Percentiles rank a stretch among this genome's conserved stretches.
These are phyloP conservation scores for Luperina testacea DNA, from an alignment of 2,888 invertebrate genomes.

Conservation along the genomic window DNA sequence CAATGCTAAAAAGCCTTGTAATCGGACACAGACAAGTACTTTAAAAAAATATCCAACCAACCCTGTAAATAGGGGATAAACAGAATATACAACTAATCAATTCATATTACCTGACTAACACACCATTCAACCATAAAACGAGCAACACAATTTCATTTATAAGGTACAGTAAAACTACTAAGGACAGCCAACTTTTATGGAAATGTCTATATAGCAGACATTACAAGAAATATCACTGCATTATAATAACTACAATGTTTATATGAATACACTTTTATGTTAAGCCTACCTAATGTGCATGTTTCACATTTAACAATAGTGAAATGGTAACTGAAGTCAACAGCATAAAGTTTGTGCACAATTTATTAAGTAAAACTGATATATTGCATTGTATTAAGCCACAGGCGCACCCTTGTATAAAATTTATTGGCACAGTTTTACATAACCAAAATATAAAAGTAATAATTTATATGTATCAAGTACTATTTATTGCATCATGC, in stretches of 20 bases:
- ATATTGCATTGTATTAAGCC: conserved; percentile 42
- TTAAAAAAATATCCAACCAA: conserved; percentile 54
- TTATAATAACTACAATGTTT: conserved; percentile 71
- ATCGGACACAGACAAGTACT: conserved; percentile 46
- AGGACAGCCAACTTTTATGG: conserved; percentile 63
- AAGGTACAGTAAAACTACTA: conserved; percentile 61
- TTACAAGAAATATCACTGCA: conserved; percentile 85
- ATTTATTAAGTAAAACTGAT: conserved; percentile 53
- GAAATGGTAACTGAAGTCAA: conserved; percentile 84
- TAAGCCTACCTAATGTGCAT: conserved; percentile 72
- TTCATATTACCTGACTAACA: conserved; percentile 59
- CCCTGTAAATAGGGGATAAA: conserved; percentile 59
- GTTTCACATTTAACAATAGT: conserved; percentile 71
- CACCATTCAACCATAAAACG: conserved; percentile 55
- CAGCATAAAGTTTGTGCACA: conserved; percentile 60
- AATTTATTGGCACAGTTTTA: conserved; percentile 62
- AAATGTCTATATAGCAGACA: conserved; percentile 66
- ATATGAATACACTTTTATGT: conserved; percentile 72
- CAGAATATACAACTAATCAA: conserved; percentile 64
- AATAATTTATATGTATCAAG: conserved; percentile 33
- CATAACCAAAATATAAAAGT: conserved; percentile 39
- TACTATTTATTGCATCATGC: conserved; percentile 37
- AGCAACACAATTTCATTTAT: conserved; percentile 56
- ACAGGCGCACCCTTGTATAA: conserved; percentile 27
- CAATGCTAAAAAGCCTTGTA: conserved; percentile 53